Percentiles rank a stretch among this genome's conserved stretches.
These are phyloP conservation scores for Taphrorychus bicolor DNA, from an alignment of 2,888 invertebrate species.

Conservation along the genomic window DNA sequence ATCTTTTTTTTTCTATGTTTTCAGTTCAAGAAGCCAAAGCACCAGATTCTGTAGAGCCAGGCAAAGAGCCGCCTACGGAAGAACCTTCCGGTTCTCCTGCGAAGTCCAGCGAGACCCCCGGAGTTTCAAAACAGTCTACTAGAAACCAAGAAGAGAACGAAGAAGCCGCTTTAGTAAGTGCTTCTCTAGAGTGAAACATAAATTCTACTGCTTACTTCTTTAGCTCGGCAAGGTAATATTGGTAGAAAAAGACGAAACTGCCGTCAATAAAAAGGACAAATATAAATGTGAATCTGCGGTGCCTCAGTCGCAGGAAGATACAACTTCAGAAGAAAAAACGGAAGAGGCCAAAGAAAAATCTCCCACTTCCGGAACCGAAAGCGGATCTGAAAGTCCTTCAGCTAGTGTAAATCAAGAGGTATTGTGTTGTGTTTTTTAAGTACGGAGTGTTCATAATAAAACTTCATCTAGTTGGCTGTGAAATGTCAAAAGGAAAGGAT, in stretches of 20 bases:
- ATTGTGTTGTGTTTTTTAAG: no score
- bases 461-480: no score
- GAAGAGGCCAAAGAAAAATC: constrained; percentile 18
- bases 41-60: no score
- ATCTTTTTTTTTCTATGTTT: not conserved
- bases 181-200: not conserved
- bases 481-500: no score
- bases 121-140: not conserved
- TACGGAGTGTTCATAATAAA: no score
- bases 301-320: not conserved
- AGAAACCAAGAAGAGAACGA: constrained; percentile 7
- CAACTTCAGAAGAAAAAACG: not conserved
- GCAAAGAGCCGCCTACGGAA: not conserved
- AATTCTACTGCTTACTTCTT: constrained; percentile 14
- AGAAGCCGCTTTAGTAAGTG: constrained; percentile 46
- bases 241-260: constrained; percentile 53
- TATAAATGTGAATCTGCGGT: no score
- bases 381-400: constrained; percentile 3
- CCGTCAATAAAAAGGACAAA: constrained; percentile 53
- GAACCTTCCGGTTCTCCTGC: not conserved
- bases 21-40: constrained; percentile 7
- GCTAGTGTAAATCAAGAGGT: constrained; percentile 23
- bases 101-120: not conserved
- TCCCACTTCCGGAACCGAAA: not conserved
- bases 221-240: constrained; percentile 55